Evolutionary conservation across 2,113 vertebrate species (phyloP).

Genomic region (Emydura subglobosa): DNA sequence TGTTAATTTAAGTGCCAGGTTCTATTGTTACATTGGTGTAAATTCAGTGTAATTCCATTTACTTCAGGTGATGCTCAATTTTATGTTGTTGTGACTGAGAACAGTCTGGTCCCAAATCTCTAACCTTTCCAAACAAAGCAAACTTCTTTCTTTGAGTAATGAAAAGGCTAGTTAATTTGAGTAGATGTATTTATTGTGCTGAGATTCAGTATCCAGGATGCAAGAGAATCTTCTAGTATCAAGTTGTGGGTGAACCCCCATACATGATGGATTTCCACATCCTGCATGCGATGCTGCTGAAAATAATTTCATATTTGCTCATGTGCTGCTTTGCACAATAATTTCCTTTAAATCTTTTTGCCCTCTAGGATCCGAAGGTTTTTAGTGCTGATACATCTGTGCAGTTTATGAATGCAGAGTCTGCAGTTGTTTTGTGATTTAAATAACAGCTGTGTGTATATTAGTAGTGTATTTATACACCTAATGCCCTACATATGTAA

Average conservation of each 20-base stretch:
- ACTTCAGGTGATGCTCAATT: not conserved
- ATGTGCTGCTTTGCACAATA: not conserved
- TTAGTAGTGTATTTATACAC: slow-evolving; percentile 43
- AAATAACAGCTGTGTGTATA: slow-evolving; percentile 30
- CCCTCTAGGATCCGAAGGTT: not conserved
- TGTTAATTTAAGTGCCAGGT: not conserved
- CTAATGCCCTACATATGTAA: slow-evolving; percentile 5
- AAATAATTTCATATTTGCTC: slow-evolving; percentile 24
- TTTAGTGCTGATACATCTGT: not conserved
- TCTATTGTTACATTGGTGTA: not conserved
- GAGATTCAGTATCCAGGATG: not conserved
- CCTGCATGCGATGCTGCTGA: not conserved
- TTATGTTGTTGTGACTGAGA: not conserved
- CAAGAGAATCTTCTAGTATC: not conserved
- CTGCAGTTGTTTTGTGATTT: not conserved
- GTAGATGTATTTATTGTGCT: not conserved
- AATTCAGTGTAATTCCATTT: not conserved
- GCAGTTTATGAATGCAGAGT: not conserved
- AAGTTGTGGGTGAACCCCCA: not conserved
- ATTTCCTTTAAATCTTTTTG: not conserved
- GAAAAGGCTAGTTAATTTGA: not conserved
- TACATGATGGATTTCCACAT: not conserved
- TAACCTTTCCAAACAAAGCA: not conserved
- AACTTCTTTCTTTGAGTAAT: not conserved
- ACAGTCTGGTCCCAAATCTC: not conserved